Evolutionary conservation across 2,113 vertebrate species (phyloP).

Genomic region (Colossoma macropomum): DNA sequence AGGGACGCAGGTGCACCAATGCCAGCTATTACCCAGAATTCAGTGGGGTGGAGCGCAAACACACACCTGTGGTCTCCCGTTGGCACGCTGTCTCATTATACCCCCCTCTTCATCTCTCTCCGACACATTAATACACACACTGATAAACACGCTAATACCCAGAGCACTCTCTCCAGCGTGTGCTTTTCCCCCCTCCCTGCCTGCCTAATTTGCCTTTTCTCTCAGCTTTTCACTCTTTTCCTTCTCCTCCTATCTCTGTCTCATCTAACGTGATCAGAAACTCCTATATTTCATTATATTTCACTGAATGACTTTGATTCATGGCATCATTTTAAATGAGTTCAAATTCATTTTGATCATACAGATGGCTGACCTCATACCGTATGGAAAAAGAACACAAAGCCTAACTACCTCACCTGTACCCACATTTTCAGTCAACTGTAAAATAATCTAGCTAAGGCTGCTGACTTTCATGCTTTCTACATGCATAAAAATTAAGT

Average conservation of each 20-base stretch:
- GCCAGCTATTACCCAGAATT: constrained; percentile 80
- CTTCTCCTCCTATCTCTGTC: not conserved
- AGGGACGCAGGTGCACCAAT: constrained; percentile 75
- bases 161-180: constrained; percentile 9
- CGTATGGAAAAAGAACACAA: not conserved
- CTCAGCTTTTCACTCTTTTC: not conserved
- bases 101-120: constrained; percentile 35
- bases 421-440: not conserved
- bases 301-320: not conserved
- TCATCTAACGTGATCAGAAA: not conserved
- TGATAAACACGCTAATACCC: constrained; percentile 58
- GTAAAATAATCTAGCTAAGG: not conserved
- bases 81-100: constrained; percentile 53
- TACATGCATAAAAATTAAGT: not conserved
- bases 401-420: not conserved
- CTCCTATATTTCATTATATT: not conserved
- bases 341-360: not conserved
- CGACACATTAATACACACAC: constrained; percentile 57
- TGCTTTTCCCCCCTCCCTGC: not conserved
- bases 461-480: constrained; percentile 1
- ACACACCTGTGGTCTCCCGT: constrained; percentile 81
- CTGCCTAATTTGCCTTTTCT: not conserved
- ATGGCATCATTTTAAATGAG: no score
- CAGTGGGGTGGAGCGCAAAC: constrained; percentile 62
- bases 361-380: not conserved